phyloP scores from a whole-genome alignment of 2,888 invertebrate species.

The Plemyria rubiginata region DNA sequence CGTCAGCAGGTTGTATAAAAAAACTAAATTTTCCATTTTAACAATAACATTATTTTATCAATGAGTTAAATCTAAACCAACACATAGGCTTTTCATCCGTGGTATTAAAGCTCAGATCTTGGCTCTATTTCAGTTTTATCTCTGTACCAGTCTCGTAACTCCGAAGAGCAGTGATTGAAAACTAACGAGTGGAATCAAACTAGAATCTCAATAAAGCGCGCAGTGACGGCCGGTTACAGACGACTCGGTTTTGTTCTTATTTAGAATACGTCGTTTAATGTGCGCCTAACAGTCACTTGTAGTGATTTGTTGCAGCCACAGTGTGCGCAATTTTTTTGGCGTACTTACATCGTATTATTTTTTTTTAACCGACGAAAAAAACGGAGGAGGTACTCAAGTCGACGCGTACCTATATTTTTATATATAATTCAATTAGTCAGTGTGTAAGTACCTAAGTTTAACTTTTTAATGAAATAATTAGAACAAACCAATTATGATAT shows the following conservation, averaged over 20 bases:
- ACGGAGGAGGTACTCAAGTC: too few relatives aligned
- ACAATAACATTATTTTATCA: too few relatives aligned
- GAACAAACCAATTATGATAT: too few relatives aligned
- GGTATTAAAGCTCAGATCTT: slow-evolving; percentile 1
- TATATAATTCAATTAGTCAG: too few relatives aligned
- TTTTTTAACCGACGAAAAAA: too few relatives aligned
- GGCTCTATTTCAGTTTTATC: slow-evolving; percentile 25
- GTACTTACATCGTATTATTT: not conserved
- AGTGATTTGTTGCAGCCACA: slow-evolving; percentile 55
- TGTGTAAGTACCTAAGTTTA: too few relatives aligned
- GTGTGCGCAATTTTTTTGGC: slow-evolving; percentile 41
- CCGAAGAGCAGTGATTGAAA: slow-evolving; percentile 30
- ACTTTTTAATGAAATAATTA: too few relatives aligned
- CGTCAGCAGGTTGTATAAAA: too few relatives aligned
- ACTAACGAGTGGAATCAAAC: slow-evolving; percentile 33
- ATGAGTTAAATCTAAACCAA: too few relatives aligned
- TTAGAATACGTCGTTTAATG: slow-evolving; percentile 59
- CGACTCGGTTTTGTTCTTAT: slow-evolving; percentile 57
- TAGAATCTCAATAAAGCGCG: slow-evolving; percentile 49
- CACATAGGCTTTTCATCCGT: not conserved
- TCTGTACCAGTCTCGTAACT: slow-evolving; percentile 19
- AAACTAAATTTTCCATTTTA: too few relatives aligned
- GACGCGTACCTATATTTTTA: too few relatives aligned
- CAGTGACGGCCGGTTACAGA: slow-evolving; percentile 49
- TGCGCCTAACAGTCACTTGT: slow-evolving; percentile 65